Conservation (phyloP, 2,113 vertebrate genomes). For the Tachysurus vachellii region DNA sequence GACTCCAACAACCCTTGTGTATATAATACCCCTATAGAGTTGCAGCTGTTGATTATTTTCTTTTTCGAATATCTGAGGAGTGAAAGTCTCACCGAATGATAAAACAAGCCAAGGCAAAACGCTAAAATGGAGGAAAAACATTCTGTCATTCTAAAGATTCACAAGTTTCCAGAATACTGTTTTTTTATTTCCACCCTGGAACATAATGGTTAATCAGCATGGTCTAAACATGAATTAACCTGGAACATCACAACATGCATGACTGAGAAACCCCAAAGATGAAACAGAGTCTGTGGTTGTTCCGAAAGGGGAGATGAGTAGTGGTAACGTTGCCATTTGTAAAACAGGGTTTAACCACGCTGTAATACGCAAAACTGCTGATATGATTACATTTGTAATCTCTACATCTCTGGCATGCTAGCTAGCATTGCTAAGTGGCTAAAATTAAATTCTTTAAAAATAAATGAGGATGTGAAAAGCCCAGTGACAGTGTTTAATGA, state of each 20-base stretch:
- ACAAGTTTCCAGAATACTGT: neutral
- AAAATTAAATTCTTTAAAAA: neutral
- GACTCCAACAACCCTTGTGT: neutral
- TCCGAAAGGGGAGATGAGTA: neutral
- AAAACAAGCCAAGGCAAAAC: neutral
- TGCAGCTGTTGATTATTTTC: neutral
- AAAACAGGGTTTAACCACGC: neutral
- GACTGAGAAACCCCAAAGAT: slow-evolving; percentile 2
- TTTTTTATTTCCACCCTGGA: neutral
- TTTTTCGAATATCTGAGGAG: neutral
- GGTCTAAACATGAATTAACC: neutral
- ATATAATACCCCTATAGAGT: neutral
- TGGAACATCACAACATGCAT: neutral
- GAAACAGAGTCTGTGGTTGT: slow-evolving; percentile 1
- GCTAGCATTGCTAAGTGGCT: neutral
- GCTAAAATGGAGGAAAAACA: neutral
- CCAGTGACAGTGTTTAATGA: neutral
- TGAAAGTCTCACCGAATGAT: neutral
- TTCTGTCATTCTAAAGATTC: neutral
- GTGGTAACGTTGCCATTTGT: neutral
- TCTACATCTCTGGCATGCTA: neutral
- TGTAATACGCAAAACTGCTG: neutral
- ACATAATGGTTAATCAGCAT: neutral
- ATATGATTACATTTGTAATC: neutral
- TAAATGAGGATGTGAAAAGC: neutral